Base-by-base conservation (phyloP, 1,140 invertebrate genomes). In the Scaptodrosophila lebanonensis region DNA sequence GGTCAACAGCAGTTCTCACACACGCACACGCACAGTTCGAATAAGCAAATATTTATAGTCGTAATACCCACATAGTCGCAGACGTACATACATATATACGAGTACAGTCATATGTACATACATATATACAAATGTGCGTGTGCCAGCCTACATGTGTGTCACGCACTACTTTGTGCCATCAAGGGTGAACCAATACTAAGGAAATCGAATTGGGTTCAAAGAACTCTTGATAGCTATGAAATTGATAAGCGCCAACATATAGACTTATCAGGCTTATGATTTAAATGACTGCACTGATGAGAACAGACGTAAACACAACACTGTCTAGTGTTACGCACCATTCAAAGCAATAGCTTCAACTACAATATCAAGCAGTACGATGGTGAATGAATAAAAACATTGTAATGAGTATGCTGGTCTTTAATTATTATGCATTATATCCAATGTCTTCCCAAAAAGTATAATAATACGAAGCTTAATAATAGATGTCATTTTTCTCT, bases 11-110 rank as follows among this genome's bases (percentile, higher is more conserved):
- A n/a, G n/a, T n/a, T n/a, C 62, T 47, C 25, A 36, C 11, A 18
- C 27, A 20, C 29, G 56, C 61, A 30, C 48, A 7, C 32, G 32
- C 32, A 33, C 49, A 65, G 51, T 30, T 50, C 51, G 61, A 49
- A 38, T 65, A 30, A 44, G 62, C 62, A 65, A 65, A 65, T 66
- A 65, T 65, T 65, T 65, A 65, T 65, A n/a, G n/a, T n/a, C n/a
- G n/a, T n/a, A 3, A 25, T 25, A 25, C 8, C 3, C 22, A 25
- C 22, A 25, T 8, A 25, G 22, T 8, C 8, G 22, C 22, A 25
- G 22, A 3, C 22, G 8, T 8, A 25, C n/a, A n/a, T n/a, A 25
- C 22, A 25, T 8, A 25, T 25, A 25, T 8, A 25, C 22, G 22
- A 8, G 8, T 25, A 25, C 22, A 25, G 8, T 8, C 22, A 25